A percentile compares a stretch with the other conserved stretches of the same genome.
Conservation (phyloP, 1,140 invertebrate species). For the Drosophila murphyi region DNA sequence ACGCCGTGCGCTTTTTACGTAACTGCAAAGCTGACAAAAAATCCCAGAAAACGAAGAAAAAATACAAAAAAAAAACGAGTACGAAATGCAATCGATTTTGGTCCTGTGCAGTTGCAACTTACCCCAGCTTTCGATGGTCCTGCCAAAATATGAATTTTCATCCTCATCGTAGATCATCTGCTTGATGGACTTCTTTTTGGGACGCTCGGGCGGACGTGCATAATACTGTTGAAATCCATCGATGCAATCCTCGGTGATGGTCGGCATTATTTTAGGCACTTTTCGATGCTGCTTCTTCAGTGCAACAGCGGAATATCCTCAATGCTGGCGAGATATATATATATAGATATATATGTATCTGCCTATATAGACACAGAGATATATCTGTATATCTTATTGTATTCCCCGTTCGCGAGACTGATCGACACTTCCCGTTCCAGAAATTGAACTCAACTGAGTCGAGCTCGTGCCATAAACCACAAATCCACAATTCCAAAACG, state of each 20-base stretch:
- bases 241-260: constrained; percentile 84
- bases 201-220: constrained; percentile 86
- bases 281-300: constrained; percentile 37
- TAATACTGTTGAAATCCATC: constrained; percentile 88
- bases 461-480: constrained; percentile 59
- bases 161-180: constrained; percentile 89
- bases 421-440: constrained; percentile 68
- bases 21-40: constrained; percentile 21
- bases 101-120: constrained; percentile 83
- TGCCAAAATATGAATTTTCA: constrained; percentile 88
- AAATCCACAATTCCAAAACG: constrained; percentile 41
- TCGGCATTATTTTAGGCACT: constrained; percentile 66
- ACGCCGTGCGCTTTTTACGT: constrained; percentile 54
- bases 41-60: background rate
- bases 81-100: no score
- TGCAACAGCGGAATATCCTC: constrained; percentile 37
- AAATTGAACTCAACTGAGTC: constrained; percentile 55
- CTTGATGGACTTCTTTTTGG: constrained; percentile 86
- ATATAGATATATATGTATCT: constrained; percentile 1
- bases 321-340: background rate
- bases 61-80: no score
- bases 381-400: background rate
- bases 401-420: constrained; percentile 61
- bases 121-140: constrained; percentile 90
- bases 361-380: background rate